Evolutionary conservation across 2,113 vertebrate genomes (phyloP).

Genomic region (Tragelaphus scriptus): DNA sequence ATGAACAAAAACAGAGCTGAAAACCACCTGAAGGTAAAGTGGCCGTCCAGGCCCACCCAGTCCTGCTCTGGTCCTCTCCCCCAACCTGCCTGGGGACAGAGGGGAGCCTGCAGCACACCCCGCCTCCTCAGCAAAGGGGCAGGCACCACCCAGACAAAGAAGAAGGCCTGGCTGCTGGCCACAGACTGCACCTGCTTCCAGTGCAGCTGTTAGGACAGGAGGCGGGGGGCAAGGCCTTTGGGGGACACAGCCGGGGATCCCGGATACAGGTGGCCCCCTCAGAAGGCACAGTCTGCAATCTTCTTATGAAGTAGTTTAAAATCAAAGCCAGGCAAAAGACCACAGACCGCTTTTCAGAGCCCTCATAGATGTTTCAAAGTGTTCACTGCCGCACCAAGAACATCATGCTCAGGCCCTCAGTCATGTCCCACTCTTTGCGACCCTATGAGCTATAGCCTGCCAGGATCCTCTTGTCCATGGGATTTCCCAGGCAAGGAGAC

Average conservation of each 20-base stretch:
- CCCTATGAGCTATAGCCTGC: neutral
- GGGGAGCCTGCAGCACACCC: neutral
- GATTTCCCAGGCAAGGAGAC: neutral
- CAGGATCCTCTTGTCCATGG: neutral
- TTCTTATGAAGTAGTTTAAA: neutral
- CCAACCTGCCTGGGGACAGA: neutral
- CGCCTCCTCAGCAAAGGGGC: neutral
- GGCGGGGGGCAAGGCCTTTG: neutral
- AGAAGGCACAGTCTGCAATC: neutral
- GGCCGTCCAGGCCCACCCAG: neutral
- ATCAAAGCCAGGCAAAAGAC: neutral
- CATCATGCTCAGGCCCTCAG: neutral
- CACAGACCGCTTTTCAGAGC: neutral
- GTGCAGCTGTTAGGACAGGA: neutral
- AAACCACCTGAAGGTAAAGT: neutral
- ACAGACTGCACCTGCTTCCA: neutral
- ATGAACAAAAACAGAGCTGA: neutral
- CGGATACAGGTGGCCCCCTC: neutral
- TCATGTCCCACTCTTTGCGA: neutral
- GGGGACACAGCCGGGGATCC: neutral
- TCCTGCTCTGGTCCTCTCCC: neutral
- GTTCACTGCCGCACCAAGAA: neutral
- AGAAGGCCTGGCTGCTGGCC: neutral
- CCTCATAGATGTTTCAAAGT: neutral
- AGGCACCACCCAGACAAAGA: neutral